Conservation (phyloP, 2,797 vertebrate genomes). For the Diplodus sargus region DNA sequence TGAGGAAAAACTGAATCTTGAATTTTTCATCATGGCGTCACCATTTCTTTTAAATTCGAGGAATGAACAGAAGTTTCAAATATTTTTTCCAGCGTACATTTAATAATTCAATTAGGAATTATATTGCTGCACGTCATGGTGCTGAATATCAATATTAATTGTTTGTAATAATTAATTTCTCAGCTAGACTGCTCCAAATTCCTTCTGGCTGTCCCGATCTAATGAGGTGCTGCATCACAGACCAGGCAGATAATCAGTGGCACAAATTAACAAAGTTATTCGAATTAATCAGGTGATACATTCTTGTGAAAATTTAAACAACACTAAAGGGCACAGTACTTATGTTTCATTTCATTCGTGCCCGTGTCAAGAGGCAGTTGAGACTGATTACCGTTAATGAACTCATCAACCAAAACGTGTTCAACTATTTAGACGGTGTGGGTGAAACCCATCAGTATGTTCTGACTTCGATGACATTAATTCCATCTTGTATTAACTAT, state of each 20-base stretch:
- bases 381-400: conserved; percentile 77
- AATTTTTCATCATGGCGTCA: not conserved
- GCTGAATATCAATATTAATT: conserved; percentile 73
- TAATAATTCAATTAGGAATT: conserved; percentile 73
- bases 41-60: conserved; percentile 8
- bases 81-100: conserved; percentile 34
- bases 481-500: conserved; percentile 64
- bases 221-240: conserved; percentile 82
- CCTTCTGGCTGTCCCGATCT: conserved; percentile 73
- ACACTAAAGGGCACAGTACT: conserved; percentile 67
- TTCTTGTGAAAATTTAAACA: conserved; percentile 68
- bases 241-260: conserved; percentile 75
- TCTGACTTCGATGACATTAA: conserved; percentile 58
- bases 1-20: not conserved
- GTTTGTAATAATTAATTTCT: conserved; percentile 69
- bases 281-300: conserved; percentile 78
- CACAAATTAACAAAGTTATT: conserved; percentile 81
- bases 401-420: conserved; percentile 72
- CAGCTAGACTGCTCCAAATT: conserved; percentile 63
- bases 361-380: conserved; percentile 62
- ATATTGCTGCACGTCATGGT: conserved; percentile 42
- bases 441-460: conserved; percentile 67
- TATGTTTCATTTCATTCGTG: conserved; percentile 69
- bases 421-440: conserved; percentile 62
- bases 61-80: conserved; percentile 4